phyloP scores from a whole-genome alignment of 2,797 vertebrate genomes.

The Chloroceryle amazona region DNA sequence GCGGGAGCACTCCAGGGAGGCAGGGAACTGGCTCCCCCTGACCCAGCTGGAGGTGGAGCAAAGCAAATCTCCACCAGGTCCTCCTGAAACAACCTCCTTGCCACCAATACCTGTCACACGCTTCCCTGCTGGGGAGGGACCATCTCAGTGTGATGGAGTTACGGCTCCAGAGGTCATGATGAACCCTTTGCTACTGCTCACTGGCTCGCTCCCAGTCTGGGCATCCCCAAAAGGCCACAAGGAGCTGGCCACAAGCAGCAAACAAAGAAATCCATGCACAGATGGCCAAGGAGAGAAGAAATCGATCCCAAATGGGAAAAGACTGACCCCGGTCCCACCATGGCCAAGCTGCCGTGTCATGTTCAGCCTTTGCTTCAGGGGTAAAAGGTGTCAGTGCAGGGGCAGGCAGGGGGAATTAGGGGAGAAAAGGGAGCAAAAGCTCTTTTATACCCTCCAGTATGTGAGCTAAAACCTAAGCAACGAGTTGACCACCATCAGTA shows the following conservation, averaged over 20 bases:
- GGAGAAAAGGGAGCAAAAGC: neutral
- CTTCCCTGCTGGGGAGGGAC: fast-evolving
- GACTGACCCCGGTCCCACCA: neutral
- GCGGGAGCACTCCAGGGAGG: fast-evolving
- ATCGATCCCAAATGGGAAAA: neutral
- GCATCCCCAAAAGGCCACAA: neutral
- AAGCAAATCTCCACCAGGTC: neutral
- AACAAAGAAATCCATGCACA: fast-evolving
- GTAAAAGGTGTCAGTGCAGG: neutral
- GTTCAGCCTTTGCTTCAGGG: neutral
- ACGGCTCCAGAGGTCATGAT: fast-evolving
- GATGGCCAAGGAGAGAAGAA: neutral
- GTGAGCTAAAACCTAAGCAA: neutral
- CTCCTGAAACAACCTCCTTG: neutral
- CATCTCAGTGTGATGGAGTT: neutral
- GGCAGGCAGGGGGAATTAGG: neutral
- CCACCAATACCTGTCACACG: fast-evolving
- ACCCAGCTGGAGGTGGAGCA: neutral
- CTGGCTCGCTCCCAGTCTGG: neutral
- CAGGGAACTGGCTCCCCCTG: fast-evolving
- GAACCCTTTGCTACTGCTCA: fast-evolving
- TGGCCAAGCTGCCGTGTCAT: fast-evolving
- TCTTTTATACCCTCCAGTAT: neutral
- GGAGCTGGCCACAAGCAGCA: fast-evolving
- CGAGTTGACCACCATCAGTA: neutral